Conservation (phyloP, 2,888 invertebrate genomes). For the Aphidius colemani region DNA sequence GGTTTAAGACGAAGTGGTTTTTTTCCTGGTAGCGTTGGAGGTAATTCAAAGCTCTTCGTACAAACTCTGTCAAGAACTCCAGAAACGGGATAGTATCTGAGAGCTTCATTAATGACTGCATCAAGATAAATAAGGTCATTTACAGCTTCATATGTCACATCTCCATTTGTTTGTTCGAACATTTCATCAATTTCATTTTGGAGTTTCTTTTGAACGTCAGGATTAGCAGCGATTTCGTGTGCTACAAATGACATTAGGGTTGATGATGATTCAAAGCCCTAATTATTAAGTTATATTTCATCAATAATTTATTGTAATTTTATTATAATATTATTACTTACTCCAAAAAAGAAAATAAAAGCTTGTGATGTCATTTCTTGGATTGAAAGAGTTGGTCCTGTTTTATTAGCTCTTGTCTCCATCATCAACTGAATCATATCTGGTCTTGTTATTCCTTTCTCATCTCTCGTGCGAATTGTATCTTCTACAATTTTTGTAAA, state of each 20-base stretch:
- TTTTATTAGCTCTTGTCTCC: slow-evolving; percentile 51
- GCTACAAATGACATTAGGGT: slow-evolving; percentile 44
- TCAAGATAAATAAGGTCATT: slow-evolving; percentile 63
- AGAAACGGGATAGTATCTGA: slow-evolving; percentile 46
- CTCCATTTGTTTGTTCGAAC: slow-evolving; percentile 42
- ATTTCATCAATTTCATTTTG: slow-evolving; percentile 46
- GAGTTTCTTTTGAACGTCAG: slow-evolving; percentile 60
- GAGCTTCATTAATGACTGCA: slow-evolving; percentile 59
- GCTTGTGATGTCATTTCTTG: slow-evolving; percentile 62
- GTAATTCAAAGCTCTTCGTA: slow-evolving; percentile 42
- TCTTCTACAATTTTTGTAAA: slow-evolving; percentile 37
- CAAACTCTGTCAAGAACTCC: slow-evolving; percentile 46
- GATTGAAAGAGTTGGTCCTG: slow-evolving; percentile 33
- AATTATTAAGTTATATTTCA: too few relatives aligned
- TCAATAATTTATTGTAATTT: too few relatives aligned
- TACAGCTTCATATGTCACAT: slow-evolving; percentile 57
- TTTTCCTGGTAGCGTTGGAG: slow-evolving; percentile 43
- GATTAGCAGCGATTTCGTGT: slow-evolving; percentile 52
- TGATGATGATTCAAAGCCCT: slow-evolving; percentile 48
- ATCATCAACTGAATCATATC: slow-evolving; percentile 67
- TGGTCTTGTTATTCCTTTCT: slow-evolving; percentile 53
- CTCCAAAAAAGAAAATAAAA: slow-evolving; percentile 48
- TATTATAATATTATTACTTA: too few relatives aligned
- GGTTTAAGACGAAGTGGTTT: slow-evolving; percentile 45
- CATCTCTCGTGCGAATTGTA: slow-evolving; percentile 40